Evolutionary conservation across 2,888 invertebrate species (phyloP).

Genomic region (Tetanocera ferruginea): DNA sequence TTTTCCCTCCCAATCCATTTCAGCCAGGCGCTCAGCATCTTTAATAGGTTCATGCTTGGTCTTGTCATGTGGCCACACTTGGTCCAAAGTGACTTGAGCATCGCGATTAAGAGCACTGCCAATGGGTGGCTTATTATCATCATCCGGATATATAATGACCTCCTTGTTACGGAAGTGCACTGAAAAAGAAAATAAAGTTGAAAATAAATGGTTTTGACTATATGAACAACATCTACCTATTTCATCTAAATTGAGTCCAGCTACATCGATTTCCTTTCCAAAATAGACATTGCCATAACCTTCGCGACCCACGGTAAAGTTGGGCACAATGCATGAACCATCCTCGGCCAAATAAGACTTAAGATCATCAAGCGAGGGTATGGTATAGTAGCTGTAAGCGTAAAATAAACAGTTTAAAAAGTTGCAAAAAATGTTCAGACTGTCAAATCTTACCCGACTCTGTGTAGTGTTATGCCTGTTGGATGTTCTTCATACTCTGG

Average conservation of each 20-base stretch:
- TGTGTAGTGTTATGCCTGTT: slow-evolving; percentile 81
- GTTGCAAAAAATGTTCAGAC: not conserved
- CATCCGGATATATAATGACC: slow-evolving; percentile 94
- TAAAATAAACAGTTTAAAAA: not conserved
- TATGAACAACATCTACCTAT: slow-evolving; percentile 73
- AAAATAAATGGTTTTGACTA: not conserved
- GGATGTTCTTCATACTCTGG: slow-evolving; percentile 72
- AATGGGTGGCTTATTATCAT: slow-evolving; percentile 86
- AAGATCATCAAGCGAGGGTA: slow-evolving; percentile 87
- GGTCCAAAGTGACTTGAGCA: slow-evolving; percentile 92
- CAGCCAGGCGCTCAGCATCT: slow-evolving; percentile 80
- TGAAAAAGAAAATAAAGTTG: slow-evolving; percentile 54
- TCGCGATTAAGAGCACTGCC: slow-evolving; percentile 91
- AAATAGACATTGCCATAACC: slow-evolving; percentile 94
- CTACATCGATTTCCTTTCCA: slow-evolving; percentile 86
- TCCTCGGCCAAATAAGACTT: slow-evolving; percentile 78
- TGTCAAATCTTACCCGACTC: slow-evolving; percentile 74
- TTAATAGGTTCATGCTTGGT: slow-evolving; percentile 83
- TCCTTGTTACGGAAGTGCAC: slow-evolving; percentile 96
- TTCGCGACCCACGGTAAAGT: slow-evolving; percentile 88
- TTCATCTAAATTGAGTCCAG: slow-evolving; percentile 87
- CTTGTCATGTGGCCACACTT: slow-evolving; percentile 93
- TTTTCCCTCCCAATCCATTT: slow-evolving; percentile 89
- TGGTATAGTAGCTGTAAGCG: slow-evolving; percentile 81
- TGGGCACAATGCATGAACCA: slow-evolving; percentile 85